Evolutionary conservation across 1,140 invertebrate species (phyloP), one percentile per base, ranked within the genome.

Genomic region (Bradysia coprophila): DNA sequence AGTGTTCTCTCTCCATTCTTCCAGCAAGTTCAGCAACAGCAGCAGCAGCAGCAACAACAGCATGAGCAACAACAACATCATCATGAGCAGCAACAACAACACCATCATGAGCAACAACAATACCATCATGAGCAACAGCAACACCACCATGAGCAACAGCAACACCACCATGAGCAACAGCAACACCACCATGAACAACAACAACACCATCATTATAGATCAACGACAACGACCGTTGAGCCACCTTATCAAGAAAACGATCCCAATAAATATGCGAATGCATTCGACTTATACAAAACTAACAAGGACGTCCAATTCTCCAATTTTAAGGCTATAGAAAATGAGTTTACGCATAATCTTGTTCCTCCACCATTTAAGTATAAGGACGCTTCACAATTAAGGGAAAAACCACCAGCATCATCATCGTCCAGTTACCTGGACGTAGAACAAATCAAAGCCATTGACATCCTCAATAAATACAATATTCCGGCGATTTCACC

Each of bases 401-500:
- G 34, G 39, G 13, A 13, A 8, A 24, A 38, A 43, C 20, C 36
- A 15, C 10, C 31, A 24, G n/a, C 21, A 28, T 32, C 33, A 19
- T 31, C 32, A 4, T 16, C 20, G 15, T 15, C n/a, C n/a, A 37
- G 9, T 22, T 28, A 24, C 38, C 16, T 40, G 9, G 36, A 38
- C 4, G 36, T 23, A 9, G 39, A 40, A 28, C 39, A 40, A 11
- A 28, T n/a, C 13, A 40, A 40, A 24, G 39, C 39, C 3, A n/a
- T 40, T 6, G 24, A 40, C 18, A 40, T 40, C 24, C 20, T 40
- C 22, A 40, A 22, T 1, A 43, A 43, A 21, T 39, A 37, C 15
- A 43, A 43, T 39, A 37, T 43, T 9, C 34, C 42, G n/a, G 34
- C 22, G 21, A 21, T 24, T 28, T 43, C 42, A 15, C 42, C 42